Conservation (phyloP, 2,113 vertebrate genomes). For the Oreotrochilus melanogaster region DNA sequence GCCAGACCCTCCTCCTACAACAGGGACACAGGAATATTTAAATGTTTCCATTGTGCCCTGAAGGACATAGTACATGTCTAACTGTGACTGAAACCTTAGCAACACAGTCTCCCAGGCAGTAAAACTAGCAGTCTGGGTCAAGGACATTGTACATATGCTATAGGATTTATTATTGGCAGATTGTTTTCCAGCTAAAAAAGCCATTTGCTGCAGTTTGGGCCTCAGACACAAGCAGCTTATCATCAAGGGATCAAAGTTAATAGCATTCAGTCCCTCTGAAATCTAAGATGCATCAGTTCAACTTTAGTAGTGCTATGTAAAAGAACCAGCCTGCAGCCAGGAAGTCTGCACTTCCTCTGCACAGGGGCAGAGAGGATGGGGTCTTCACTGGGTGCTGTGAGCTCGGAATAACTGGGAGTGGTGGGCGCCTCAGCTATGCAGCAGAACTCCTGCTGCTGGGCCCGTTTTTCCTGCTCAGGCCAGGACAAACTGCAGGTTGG, state of each 20-base stretch:
- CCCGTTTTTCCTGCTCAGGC: constrained; percentile 77
- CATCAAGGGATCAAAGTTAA: constrained; percentile 30
- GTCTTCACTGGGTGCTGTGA: background rate
- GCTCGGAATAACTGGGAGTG: background rate
- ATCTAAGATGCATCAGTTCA: constrained; percentile 12
- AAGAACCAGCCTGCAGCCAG: background rate
- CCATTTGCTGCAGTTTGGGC: background rate
- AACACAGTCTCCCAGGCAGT: background rate
- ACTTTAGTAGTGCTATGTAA: background rate
- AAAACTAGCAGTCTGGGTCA: background rate
- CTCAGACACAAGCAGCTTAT: constrained; percentile 18
- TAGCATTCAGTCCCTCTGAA: constrained; percentile 33
- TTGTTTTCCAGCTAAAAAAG: constrained; percentile 3
- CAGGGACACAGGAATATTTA: background rate
- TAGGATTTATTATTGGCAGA: background rate
- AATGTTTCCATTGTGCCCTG: background rate
- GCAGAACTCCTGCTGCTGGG: background rate
- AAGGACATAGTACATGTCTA: background rate
- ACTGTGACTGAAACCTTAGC: background rate
- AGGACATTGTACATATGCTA: background rate
- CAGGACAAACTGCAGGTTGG: constrained; percentile 97
- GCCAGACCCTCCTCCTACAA: background rate
- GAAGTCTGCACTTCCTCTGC: background rate
- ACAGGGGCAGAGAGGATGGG: background rate
- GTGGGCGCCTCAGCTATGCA: background rate